A percentile compares a stretch with the other conserved stretches of the same genome.
Conservation (phyloP, 2,888 invertebrate genomes). For the Elegia similella region DNA sequence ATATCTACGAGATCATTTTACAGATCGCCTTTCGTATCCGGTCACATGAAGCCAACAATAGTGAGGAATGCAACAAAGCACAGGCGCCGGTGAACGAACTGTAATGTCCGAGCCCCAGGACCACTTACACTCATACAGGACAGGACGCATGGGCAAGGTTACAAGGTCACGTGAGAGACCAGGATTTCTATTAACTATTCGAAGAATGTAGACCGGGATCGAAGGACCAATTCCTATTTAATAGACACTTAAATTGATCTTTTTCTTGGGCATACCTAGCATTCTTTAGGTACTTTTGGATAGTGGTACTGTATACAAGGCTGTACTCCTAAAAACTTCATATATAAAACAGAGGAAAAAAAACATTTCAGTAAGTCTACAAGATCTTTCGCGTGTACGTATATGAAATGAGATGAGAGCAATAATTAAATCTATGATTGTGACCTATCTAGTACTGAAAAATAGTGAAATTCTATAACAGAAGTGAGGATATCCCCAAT, state of each 20-base stretch:
- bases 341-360: too few relatives aligned
- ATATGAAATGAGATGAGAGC: too few relatives aligned
- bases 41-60: conserved; percentile 6
- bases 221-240: not conserved
- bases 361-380: too few relatives aligned
- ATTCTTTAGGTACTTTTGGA: not conserved
- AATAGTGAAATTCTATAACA: too few relatives aligned
- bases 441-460: too few relatives aligned
- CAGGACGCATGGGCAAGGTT: conserved; percentile 5
- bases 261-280: too few relatives aligned
- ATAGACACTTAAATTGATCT: not conserved
- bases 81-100: conserved; percentile 2
- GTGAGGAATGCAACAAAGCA: conserved; percentile 6
- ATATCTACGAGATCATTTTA: not conserved
- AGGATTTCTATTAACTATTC: not conserved
- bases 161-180: not conserved
- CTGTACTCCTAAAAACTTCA: too few relatives aligned
- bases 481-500: too few relatives aligned
- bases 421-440: too few relatives aligned
- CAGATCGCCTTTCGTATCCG: not conserved
- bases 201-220: not conserved
- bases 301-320: too few relatives aligned
- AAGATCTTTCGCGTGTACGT: too few relatives aligned
- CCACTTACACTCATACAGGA: not conserved
- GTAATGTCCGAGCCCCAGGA: conserved; percentile 1